A percentile compares a stretch with the other conserved stretches of the same genome.
These are phyloP conservation scores for Kryptopterus vitreolus DNA, from an alignment of 2,797 vertebrate species.

Conservation along the genomic window DNA sequence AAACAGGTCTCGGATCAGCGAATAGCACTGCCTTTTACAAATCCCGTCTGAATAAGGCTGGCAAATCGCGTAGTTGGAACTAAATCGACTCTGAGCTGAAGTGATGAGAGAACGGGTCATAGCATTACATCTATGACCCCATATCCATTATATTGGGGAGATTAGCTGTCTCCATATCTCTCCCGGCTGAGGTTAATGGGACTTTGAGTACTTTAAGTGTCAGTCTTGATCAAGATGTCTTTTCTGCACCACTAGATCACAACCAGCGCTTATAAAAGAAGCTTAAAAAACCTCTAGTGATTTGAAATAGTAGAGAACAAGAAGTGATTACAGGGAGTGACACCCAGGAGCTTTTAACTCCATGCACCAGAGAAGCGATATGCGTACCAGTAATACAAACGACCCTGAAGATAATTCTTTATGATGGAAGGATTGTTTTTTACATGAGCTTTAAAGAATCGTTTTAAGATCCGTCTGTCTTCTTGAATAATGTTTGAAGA, in stretches of 20 bases:
- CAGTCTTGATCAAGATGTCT: conserved; percentile 44
- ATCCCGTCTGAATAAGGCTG: conserved; percentile 27
- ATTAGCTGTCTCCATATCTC: conserved; percentile 36
- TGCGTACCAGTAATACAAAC: background rate
- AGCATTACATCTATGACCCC: conserved; percentile 41
- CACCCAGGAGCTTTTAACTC: conserved; percentile 27
- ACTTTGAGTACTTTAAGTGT: conserved; percentile 48
- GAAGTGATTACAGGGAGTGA: conserved; percentile 20
- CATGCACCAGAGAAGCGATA: background rate
- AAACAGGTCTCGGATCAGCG: background rate
- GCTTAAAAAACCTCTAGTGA: background rate
- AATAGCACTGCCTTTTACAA: conserved; percentile 16
- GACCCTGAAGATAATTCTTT: background rate
- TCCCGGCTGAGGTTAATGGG: conserved; percentile 43
- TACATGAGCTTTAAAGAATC: background rate
- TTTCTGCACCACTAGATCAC: conserved; percentile 4
- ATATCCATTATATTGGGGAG: conserved; percentile 26
- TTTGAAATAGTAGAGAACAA: conserved; percentile 19
- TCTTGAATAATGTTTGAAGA: background rate
- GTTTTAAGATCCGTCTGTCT: background rate
- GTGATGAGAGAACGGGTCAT: conserved; percentile 44
- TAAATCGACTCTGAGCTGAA: conserved; percentile 38
- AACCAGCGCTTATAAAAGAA: conserved; percentile 10
- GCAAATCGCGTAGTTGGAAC: conserved; percentile 22
- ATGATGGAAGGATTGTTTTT: background rate